phyloP scores from a whole-genome alignment of 2,797 vertebrate genomes.

The Astyanax mexicanus region DNA sequence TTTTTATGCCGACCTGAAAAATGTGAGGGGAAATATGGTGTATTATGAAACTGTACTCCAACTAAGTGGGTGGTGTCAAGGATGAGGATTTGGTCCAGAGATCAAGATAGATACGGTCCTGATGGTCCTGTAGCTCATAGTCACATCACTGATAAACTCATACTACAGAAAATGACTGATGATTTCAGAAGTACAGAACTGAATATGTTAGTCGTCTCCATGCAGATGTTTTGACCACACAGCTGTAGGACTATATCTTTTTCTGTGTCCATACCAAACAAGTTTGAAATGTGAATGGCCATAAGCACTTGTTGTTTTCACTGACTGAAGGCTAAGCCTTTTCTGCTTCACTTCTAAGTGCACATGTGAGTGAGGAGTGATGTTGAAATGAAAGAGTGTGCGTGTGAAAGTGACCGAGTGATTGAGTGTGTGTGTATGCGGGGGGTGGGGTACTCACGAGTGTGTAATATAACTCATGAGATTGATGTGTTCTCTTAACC shows the following conservation, averaged over 20 bases:
- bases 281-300: constrained; percentile 37
- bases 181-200: background rate
- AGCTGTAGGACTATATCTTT: constrained; percentile 49
- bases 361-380: constrained; percentile 49
- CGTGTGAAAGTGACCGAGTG: constrained; percentile 43
- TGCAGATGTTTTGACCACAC: constrained; percentile 12
- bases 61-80: background rate
- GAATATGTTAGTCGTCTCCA: background rate
- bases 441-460: background rate
- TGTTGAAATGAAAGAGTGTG: constrained; percentile 36
- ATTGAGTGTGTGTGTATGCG: constrained; percentile 23
- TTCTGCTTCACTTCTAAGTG: constrained; percentile 41
- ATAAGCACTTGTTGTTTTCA: constrained; percentile 12
- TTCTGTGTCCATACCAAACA: constrained; percentile 38
- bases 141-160: background rate
- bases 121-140: background rate
- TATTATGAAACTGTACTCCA: background rate
- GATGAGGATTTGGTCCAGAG: constrained; percentile 19
- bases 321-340: constrained; percentile 24
- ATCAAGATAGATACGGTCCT: background rate
- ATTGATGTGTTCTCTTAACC: constrained; percentile 73
- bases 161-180: background rate
- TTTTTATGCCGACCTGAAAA: constrained; percentile 19
- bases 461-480: constrained; percentile 60
- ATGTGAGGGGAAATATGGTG: background rate